A percentile compares a stretch with the other conserved stretches of the same genome.
These are phyloP conservation scores for Tinea trinotella DNA, from an alignment of 2,888 invertebrate species.

Conservation along the genomic window DNA sequence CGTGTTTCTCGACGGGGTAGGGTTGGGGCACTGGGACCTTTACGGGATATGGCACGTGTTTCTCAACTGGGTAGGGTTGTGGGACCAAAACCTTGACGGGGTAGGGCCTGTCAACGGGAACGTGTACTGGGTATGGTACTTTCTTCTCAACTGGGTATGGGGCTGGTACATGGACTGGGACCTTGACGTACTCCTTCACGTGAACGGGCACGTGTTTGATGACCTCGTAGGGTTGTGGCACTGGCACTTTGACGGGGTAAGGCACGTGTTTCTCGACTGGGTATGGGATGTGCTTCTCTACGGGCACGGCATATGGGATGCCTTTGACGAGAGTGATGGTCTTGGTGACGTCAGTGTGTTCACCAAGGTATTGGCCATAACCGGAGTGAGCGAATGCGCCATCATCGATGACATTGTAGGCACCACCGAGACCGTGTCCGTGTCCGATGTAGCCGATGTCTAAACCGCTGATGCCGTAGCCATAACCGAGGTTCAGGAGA, in stretches of 20 bases:
- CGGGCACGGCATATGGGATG: conserved; percentile 75
- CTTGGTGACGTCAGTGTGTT: conserved; percentile 70
- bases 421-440: conserved; percentile 72
- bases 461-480: conserved; percentile 82
- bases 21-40: conserved; percentile 83
- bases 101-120: conserved; percentile 83
- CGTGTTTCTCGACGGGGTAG: conserved; percentile 83
- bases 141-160: conserved; percentile 86
- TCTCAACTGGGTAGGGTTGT: conserved; percentile 86
- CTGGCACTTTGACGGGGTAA: conserved; percentile 78
- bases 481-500: conserved; percentile 83
- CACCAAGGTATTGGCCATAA: conserved; percentile 47
- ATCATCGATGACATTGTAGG: conserved; percentile 55
- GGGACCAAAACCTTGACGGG: conserved; percentile 85
- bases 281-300: conserved; percentile 75
- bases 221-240: conserved; percentile 81
- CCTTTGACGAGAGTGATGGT: conserved; percentile 78
- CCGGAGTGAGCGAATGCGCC: conserved; percentile 32
- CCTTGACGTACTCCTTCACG: conserved; percentile 85
- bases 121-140: conserved; percentile 79
- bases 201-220: conserved; percentile 78
- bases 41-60: conserved; percentile 81
- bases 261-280: conserved; percentile 78
- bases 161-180: conserved; percentile 82
- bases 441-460: conserved; percentile 80